These are phyloP conservation scores for Parasteatoda lunata DNA, from an alignment of 2,888 invertebrate genomes.

Conservation along the genomic window DNA sequence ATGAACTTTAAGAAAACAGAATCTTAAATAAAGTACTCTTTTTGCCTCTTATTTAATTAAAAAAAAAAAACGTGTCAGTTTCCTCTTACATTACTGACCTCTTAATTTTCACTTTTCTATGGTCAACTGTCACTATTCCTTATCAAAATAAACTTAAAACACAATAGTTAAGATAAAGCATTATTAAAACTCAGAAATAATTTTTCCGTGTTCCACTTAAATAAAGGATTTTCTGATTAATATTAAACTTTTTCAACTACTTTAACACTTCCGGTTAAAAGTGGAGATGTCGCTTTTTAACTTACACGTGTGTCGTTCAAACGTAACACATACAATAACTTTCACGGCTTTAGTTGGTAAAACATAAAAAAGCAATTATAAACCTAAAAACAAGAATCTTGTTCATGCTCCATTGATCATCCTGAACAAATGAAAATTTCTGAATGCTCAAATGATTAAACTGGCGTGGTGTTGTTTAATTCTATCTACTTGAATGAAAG, in stretches of 20 bases:
- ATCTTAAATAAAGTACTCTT: too few species aligned
- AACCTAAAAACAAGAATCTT: slow-evolving; percentile 10
- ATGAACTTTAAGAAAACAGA: too few species aligned
- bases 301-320: slow-evolving; percentile 1
- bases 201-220: not conserved
- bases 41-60: too few species aligned
- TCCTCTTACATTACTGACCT: too few species aligned
- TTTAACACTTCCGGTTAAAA: slow-evolving; percentile 38
- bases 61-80: too few species aligned
- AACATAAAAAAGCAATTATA: slow-evolving; percentile 23
- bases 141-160: too few species aligned
- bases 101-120: too few species aligned
- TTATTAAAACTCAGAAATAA: too few species aligned
- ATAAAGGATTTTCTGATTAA: not conserved
- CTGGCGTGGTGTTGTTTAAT: too few species aligned
- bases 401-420: slow-evolving; percentile 24
- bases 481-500: too few species aligned
- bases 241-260: not conserved
- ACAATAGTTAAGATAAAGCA: too few species aligned
- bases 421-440: slow-evolving; percentile 31
- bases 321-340: slow-evolving; percentile 26
- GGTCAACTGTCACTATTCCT: too few species aligned
- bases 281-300: slow-evolving; percentile 26
- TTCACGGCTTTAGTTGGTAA: slow-evolving; percentile 12
- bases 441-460: not conserved